Evolutionary conservation across 1,140 invertebrate genomes (phyloP).

Genomic region (Gonioctena quinquepunctata): DNA sequence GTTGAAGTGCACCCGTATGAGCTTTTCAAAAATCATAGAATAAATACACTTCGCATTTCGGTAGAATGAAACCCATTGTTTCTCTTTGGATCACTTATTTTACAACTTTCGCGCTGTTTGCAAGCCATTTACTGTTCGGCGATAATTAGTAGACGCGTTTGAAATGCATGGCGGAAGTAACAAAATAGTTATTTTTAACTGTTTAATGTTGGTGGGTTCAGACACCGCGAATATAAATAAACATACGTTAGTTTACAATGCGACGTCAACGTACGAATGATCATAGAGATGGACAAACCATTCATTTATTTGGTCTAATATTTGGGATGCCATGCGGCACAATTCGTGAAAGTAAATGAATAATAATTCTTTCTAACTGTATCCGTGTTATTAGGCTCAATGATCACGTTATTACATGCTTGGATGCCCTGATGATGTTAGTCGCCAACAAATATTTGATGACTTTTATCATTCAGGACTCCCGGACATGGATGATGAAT

Average conservation of each 20-base stretch:
- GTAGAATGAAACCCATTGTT: not conserved
- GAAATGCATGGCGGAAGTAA: slow-evolving; percentile 2
- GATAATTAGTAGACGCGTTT: not conserved
- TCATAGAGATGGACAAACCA: not conserved
- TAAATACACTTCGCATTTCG: no score
- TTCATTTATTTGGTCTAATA: not conserved
- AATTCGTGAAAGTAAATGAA: not conserved
- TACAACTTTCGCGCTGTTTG: not conserved
- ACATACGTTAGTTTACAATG: slow-evolving; percentile 1
- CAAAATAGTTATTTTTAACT: slow-evolving; percentile 16
- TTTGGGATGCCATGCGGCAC: not conserved
- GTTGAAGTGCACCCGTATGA: no score
- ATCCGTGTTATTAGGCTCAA: not conserved
- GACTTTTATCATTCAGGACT: no score
- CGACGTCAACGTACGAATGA: slow-evolving; percentile 3
- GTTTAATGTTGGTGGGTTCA: slow-evolving; percentile 7
- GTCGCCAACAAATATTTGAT: no score
- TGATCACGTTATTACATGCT: not conserved
- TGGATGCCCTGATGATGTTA: not conserved
- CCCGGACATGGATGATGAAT: no score
- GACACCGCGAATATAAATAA: slow-evolving; percentile 3
- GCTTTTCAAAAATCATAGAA: no score
- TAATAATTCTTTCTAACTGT: not conserved
- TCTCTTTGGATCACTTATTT: not conserved
- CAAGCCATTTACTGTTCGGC: not conserved